Evolutionary conservation across 2,888 invertebrate species (phyloP).

Genomic region (Callyntrura guangdongensis): DNA sequence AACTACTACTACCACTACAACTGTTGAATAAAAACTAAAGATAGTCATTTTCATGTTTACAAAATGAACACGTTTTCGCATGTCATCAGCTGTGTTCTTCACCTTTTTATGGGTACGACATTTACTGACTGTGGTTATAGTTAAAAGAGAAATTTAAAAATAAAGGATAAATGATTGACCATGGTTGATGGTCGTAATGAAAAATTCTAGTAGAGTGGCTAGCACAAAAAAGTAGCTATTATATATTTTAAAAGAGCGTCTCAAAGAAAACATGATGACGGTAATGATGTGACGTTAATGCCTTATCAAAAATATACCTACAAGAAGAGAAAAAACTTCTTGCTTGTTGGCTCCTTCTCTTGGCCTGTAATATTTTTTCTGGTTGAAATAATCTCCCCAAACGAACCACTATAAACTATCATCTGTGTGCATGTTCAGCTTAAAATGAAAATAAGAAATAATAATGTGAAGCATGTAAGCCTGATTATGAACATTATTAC

Average conservation of each 20-base stretch:
- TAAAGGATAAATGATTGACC: background rate
- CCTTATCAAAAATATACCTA: background rate
- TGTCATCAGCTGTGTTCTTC: conserved; percentile 64
- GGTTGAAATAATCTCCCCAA: conserved; percentile 3
- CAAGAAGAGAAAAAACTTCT: background rate
- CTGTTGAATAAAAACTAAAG: conserved; percentile 31
- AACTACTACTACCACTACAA: conserved; percentile 3
- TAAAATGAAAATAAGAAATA: background rate
- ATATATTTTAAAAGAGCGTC: background rate
- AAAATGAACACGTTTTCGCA: conserved; percentile 62
- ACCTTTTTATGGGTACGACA: conserved; percentile 2
- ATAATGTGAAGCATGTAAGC: background rate
- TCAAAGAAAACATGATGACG: background rate
- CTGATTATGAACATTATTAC: conserved; percentile 36
- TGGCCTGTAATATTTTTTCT: background rate
- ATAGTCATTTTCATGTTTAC: conserved; percentile 24
- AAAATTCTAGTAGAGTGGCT: background rate
- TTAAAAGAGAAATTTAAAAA: background rate
- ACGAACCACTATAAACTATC: background rate
- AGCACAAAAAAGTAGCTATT: background rate
- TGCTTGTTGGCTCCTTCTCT: background rate
- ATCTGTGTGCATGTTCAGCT: background rate
- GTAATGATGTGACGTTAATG: conserved; percentile 21
- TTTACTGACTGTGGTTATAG: background rate
- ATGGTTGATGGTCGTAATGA: too few relatives aligned